Evolutionary conservation across 2,113 vertebrate species (phyloP).

Genomic region (Nesogale talazaci): DNA sequence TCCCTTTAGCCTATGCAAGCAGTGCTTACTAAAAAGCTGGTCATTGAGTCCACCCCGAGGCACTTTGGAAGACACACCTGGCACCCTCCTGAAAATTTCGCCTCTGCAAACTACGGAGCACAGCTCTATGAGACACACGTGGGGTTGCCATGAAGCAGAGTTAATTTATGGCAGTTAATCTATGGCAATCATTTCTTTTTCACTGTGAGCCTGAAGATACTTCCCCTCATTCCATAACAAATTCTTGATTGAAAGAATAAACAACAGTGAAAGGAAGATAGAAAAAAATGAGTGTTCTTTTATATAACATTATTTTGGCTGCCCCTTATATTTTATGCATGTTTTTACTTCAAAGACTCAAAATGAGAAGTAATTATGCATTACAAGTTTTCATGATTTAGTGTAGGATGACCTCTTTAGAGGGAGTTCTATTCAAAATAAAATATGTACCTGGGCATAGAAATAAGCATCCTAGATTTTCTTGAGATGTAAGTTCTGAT

Average conservation of each 20-base stretch:
- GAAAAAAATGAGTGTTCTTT: neutral
- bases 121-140: neutral
- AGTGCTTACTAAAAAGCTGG: neutral
- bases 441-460: neutral
- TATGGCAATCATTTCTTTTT: neutral
- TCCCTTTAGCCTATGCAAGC: neutral
- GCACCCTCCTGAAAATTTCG: neutral
- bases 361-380: constrained; percentile 34
- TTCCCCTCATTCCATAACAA: neutral
- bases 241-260: neutral
- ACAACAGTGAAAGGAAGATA: constrained; percentile 21
- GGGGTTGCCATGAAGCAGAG: neutral
- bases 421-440: constrained; percentile 44
- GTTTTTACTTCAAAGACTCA: constrained; percentile 21
- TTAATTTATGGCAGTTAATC: neutral
- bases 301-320: neutral
- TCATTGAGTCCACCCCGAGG: neutral
- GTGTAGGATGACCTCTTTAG: constrained; percentile 4
- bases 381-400: neutral
- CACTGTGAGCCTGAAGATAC: neutral
- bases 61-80: neutral
- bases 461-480: neutral
- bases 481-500: neutral
- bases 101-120: neutral
- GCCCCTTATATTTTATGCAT: neutral